These are phyloP conservation scores for Ceratothoa steindachneri DNA, from an alignment of 2,888 invertebrate genomes.

Conservation along the genomic window DNA sequence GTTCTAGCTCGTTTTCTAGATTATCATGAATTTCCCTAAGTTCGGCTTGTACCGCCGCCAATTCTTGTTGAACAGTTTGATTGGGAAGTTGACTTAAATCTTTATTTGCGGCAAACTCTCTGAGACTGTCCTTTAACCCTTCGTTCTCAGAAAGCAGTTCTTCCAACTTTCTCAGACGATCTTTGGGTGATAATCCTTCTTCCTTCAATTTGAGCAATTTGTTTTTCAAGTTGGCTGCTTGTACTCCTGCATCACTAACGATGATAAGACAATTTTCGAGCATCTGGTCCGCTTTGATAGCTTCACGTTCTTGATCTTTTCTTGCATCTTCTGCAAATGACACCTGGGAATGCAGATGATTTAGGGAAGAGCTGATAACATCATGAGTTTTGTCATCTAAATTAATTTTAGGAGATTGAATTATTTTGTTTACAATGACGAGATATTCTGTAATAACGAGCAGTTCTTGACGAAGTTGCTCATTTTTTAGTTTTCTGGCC, in stretches of 20 bases:
- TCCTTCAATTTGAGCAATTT: conserved; percentile 63
- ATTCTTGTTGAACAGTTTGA: conserved; percentile 62
- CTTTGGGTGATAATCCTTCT: conserved; percentile 58
- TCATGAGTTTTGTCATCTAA: conserved; percentile 55
- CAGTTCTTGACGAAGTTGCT: conserved; percentile 46
- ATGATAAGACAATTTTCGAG: conserved; percentile 69
- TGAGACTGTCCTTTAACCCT: conserved; percentile 28
- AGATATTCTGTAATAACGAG: conserved; percentile 65
- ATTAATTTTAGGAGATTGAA: conserved; percentile 53
- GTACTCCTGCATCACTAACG: conserved; percentile 60
- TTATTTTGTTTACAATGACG: conserved; percentile 65
- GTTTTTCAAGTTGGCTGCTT: conserved; percentile 56
- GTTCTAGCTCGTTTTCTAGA: conserved; percentile 67
- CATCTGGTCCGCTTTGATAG: conserved; percentile 61
- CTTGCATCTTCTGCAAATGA: conserved; percentile 67
- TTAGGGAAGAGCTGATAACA: conserved; percentile 60
- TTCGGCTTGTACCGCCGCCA: conserved; percentile 50
- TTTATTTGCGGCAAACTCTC: conserved; percentile 52
- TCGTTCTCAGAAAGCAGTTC: conserved; percentile 33
- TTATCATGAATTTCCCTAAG: conserved; percentile 37
- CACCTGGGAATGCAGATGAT: conserved; percentile 64
- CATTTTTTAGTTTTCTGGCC: conserved; percentile 30
- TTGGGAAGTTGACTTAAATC: conserved; percentile 68
- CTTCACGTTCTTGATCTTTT: conserved; percentile 58
- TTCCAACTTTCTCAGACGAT: conserved; percentile 30